These are phyloP conservation scores for Conus canariensis DNA, from an alignment of 2,888 invertebrate genomes.

Conservation along the genomic window DNA sequence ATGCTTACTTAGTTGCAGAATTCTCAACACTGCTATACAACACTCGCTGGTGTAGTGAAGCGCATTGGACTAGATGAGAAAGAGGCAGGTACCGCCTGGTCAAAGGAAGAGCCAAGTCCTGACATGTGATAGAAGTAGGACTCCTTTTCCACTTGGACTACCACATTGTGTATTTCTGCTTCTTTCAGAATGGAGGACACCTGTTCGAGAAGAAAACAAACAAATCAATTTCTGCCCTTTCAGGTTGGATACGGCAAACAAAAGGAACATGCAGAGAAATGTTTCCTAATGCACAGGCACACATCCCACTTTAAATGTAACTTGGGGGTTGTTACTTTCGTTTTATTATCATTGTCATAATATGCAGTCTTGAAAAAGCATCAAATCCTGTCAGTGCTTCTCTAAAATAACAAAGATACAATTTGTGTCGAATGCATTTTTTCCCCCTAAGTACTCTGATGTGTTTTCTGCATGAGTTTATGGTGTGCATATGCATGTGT, in stretches of 20 bases:
- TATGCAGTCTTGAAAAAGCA: too few relatives aligned
- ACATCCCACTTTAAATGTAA: too few relatives aligned
- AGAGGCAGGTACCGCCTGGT: constrained; percentile 56
- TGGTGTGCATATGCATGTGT: too few relatives aligned
- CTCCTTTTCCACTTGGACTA: constrained; percentile 81
- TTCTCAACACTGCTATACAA: constrained; percentile 3
- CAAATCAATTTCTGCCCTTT: not conserved
- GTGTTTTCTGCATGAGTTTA: too few relatives aligned
- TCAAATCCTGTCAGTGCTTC: too few relatives aligned
- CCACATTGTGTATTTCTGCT: constrained; percentile 77
- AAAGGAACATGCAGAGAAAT: not conserved
- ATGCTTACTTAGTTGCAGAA: too few relatives aligned
- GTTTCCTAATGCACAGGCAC: too few relatives aligned
- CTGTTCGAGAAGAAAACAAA: constrained; percentile 59
- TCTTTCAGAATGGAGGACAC: constrained; percentile 76
- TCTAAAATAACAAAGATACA: too few relatives aligned
- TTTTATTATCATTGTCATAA: too few relatives aligned
- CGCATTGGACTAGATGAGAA: not conserved
- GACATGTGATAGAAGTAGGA: constrained; percentile 79
- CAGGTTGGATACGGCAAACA: not conserved
- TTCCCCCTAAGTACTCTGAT: too few relatives aligned
- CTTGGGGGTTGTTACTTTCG: too few relatives aligned
- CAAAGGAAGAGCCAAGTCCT: constrained; percentile 75
- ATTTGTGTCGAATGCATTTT: too few relatives aligned
- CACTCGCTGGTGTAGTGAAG: constrained; percentile 31